Conservation (phyloP, 2,113 vertebrate genomes). For the Pterocles burchelli region DNA sequence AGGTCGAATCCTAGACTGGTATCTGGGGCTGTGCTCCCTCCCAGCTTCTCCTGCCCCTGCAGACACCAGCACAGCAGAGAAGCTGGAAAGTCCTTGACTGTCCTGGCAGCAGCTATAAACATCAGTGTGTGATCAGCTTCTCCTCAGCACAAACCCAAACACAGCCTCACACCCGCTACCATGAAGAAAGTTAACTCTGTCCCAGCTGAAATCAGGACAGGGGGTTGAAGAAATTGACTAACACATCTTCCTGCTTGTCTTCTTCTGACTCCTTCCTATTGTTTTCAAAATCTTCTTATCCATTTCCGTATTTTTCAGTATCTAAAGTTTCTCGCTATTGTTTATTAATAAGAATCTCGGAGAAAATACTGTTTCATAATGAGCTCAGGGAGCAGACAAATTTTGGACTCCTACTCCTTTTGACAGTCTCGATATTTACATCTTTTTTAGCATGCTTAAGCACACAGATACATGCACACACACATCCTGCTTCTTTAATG, state of each 20-base stretch:
- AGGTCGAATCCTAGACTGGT: too few relatives aligned
- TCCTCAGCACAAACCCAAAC: too few relatives aligned
- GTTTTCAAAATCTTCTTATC: neutral
- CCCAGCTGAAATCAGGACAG: too few relatives aligned
- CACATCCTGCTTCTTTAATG: neutral
- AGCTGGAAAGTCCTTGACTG: too few relatives aligned
- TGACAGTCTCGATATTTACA: neutral
- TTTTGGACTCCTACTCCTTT: neutral
- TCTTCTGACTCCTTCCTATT: neutral
- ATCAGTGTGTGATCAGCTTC: too few relatives aligned
- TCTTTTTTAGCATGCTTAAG: neutral
- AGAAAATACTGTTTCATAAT: neutral
- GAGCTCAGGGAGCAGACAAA: neutral
- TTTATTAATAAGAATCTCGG: neutral
- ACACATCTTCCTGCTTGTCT: neutral
- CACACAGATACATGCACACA: accelerated
- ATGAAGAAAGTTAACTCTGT: too few relatives aligned
- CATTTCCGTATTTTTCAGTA: neutral
- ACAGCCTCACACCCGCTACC: too few relatives aligned
- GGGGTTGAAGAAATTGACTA: neutral
- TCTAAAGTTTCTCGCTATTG: neutral
- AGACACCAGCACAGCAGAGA: too few relatives aligned
- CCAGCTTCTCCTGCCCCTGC: too few relatives aligned
- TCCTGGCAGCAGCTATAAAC: too few relatives aligned
- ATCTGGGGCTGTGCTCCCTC: too few relatives aligned